These are phyloP conservation scores for Lampris incognitus DNA, from an alignment of 2,113 vertebrate genomes.

Conservation along the genomic window DNA sequence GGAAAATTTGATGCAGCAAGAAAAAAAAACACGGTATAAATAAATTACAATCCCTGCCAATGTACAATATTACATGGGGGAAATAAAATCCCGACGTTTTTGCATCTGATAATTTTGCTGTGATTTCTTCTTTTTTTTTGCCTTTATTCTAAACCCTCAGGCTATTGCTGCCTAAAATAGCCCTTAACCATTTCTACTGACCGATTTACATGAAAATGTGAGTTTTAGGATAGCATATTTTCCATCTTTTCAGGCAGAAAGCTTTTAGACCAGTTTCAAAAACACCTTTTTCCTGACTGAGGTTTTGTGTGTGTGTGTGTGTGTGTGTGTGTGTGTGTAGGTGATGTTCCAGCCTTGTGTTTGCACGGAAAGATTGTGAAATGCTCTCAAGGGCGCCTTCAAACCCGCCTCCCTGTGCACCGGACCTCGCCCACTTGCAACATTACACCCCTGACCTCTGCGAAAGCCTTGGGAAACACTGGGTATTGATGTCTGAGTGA, in stretches of 20 bases:
- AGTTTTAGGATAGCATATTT: conserved; percentile 10
- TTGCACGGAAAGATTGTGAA: no score
- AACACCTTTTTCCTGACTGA: no score
- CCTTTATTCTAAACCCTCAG: conserved; percentile 1
- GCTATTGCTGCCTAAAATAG: neutral
- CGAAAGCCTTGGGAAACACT: no score
- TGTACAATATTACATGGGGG: neutral
- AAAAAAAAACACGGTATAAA: neutral
- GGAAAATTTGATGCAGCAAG: neutral
- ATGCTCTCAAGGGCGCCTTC: no score
- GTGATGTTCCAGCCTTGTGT: no score
- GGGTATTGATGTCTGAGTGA: no score
- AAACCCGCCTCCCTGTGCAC: no score
- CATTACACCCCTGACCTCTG: no score
- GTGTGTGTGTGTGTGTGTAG: no score
- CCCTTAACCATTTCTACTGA: neutral
- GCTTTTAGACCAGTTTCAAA: conserved; percentile 5
- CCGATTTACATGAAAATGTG: conserved; percentile 12
- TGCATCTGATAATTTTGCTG: neutral
- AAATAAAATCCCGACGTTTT: neutral
- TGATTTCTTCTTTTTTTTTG: conserved; percentile 19
- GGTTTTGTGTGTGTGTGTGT: no score
- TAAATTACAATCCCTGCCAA: neutral
- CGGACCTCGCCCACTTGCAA: no score
- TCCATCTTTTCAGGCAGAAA: conserved; percentile 1